Evolutionary conservation across 2,888 invertebrate genomes (phyloP).

Genomic region (Nemapogon koenigi): DNA sequence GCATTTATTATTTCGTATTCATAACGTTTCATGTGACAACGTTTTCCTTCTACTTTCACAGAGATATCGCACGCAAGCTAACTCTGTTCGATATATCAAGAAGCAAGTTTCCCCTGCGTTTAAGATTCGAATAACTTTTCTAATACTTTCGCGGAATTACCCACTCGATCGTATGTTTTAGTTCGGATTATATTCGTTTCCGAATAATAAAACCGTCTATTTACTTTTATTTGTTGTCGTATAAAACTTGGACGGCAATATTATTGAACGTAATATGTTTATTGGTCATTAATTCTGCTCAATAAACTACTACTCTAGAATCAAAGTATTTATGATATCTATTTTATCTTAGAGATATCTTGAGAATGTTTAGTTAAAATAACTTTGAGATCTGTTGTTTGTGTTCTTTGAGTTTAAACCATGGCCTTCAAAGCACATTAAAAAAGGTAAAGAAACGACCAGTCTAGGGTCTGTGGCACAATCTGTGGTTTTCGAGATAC

Average conservation of each 20-base stretch:
- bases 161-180: slow-evolving; percentile 39
- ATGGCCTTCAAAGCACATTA: too few species aligned
- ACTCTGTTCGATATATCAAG: slow-evolving; percentile 34
- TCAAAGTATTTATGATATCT: slow-evolving; percentile 7
- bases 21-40: too few species aligned
- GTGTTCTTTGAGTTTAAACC: too few species aligned
- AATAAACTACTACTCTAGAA: slow-evolving; percentile 29
- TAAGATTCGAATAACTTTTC: slow-evolving; percentile 55
- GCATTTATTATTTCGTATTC: too few species aligned
- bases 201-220: slow-evolving; percentile 50
- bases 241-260: slow-evolving; percentile 36
- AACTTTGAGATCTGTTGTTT: too few species aligned
- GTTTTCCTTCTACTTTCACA: too few species aligned
- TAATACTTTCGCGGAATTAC: slow-evolving; percentile 53
- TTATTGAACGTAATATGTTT: slow-evolving; percentile 29
- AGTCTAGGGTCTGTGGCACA: too few species aligned
- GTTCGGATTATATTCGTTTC: slow-evolving; percentile 11
- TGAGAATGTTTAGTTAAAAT: too few species aligned
- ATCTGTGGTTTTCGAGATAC: too few species aligned
- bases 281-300: slow-evolving; percentile 51
- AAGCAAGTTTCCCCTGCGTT: slow-evolving; percentile 39
- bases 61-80: slow-evolving; percentile 3
- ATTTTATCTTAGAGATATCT: too few species aligned
- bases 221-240: slow-evolving; percentile 47
- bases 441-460: too few species aligned